phyloP scores from a whole-genome alignment of 2,113 vertebrate species.

The Halcyon senegalensis region DNA sequence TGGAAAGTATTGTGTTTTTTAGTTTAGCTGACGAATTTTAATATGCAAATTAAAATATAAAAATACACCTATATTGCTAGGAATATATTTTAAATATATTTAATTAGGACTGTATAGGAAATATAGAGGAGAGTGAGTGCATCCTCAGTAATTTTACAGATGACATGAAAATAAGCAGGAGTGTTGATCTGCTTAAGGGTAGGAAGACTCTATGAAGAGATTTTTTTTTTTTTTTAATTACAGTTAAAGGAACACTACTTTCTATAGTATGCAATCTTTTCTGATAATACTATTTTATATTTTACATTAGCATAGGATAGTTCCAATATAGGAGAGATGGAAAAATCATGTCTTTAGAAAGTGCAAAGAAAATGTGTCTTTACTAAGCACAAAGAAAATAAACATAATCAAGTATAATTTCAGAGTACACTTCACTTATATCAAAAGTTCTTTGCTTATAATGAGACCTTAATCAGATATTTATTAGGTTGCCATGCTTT shows the following conservation, averaged over 20 bases:
- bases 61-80: not conserved
- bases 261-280: not conserved
- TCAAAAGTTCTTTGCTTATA: not conserved
- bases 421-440: not conserved
- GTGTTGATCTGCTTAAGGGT: no score
- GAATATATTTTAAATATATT: not conserved
- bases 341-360: not conserved
- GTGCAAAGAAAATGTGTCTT: no score
- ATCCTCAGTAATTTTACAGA: no score
- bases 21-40: not conserved
- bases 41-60: not conserved
- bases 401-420: not conserved
- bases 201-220: no score
- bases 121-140: not conserved
- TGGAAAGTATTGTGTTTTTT: not conserved
- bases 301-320: not conserved
- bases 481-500: not conserved
- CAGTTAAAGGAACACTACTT: not conserved
- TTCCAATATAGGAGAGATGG: not conserved
- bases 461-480: not conserved
- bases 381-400: not conserved
- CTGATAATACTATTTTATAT: not conserved
- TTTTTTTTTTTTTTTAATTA: no score
- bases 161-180: no score
- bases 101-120: not conserved